These are phyloP conservation scores for Drosophila recens DNA, from an alignment of 2,888 invertebrate genomes.

Conservation along the genomic window DNA sequence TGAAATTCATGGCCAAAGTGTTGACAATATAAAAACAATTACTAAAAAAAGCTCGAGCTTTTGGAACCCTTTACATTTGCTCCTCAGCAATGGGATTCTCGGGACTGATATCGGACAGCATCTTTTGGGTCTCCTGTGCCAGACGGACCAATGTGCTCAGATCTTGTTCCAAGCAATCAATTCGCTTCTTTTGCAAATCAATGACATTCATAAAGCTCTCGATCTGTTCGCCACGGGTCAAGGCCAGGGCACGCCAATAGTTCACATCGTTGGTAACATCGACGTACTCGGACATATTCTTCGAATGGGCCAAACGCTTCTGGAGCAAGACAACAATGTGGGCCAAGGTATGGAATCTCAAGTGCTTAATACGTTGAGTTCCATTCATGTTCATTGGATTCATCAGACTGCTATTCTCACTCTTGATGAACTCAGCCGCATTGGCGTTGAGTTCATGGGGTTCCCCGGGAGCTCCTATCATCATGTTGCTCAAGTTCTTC, in stretches of 20 bases:
- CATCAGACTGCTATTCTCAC: background rate
- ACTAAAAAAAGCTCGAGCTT: background rate
- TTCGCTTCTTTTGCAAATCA: slow-evolving; percentile 46
- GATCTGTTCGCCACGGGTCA: slow-evolving; percentile 32
- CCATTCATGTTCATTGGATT: background rate
- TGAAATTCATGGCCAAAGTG: slow-evolving; percentile 4
- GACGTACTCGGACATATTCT: background rate
- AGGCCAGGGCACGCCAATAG: slow-evolving; percentile 55
- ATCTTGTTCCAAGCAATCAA: slow-evolving; percentile 43
- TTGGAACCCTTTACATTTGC: background rate
- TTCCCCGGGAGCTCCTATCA: background rate
- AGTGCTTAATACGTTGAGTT: background rate
- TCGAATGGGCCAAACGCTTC: slow-evolving; percentile 16
- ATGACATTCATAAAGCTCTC: slow-evolving; percentile 33
- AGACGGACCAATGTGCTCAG: slow-evolving; percentile 35
- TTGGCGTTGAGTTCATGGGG: background rate
- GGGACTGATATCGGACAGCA: slow-evolving; percentile 26
- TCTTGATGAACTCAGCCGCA: background rate
- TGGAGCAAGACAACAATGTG: slow-evolving; percentile 36
- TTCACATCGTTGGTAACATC: slow-evolving; percentile 32
- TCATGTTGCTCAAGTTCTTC: background rate
- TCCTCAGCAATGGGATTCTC: background rate
- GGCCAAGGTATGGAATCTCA: slow-evolving; percentile 33
- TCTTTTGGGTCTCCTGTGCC: slow-evolving; percentile 43
- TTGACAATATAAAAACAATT: slow-evolving; percentile 1